These are phyloP conservation scores for Phaedon cochleariae DNA, from an alignment of 2,888 invertebrate species.

Conservation along the genomic window DNA sequence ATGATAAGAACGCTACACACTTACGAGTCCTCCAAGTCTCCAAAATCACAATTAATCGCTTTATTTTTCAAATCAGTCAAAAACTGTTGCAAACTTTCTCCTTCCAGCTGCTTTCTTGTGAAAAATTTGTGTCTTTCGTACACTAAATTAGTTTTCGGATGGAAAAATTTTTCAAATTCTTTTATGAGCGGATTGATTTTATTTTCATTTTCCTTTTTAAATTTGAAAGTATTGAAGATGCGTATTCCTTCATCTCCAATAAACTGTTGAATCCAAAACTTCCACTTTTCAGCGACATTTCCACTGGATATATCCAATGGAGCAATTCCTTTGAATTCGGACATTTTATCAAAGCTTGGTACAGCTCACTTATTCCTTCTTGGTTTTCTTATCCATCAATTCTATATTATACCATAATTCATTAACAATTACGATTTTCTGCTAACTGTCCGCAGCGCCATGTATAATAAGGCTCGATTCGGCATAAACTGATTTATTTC, in stretches of 20 bases:
- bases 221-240: neutral
- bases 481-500: too few relatives aligned
- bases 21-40: constrained; percentile 10
- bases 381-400: too few relatives aligned
- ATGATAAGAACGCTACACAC: constrained; percentile 13
- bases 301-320: neutral
- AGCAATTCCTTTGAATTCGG: neutral
- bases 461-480: too few relatives aligned
- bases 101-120: constrained; percentile 11
- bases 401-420: too few relatives aligned
- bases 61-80: constrained; percentile 8
- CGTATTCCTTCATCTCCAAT: constrained; percentile 4
- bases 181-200: neutral
- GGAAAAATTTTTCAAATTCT: neutral
- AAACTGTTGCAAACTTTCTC: constrained; percentile 6
- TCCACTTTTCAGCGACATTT: constrained; percentile 6
- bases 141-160: neutral
- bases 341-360: too few relatives aligned
- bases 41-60: constrained; percentile 6
- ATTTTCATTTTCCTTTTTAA: neutral
- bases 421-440: too few relatives aligned
- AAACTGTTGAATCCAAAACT: constrained; percentile 9
- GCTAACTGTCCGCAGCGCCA: too few relatives aligned
- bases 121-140: constrained; percentile 14
- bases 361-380: neutral